Evolutionary conservation across 2,888 invertebrate species (phyloP).

Genomic region (Brenthis daphne): DNA sequence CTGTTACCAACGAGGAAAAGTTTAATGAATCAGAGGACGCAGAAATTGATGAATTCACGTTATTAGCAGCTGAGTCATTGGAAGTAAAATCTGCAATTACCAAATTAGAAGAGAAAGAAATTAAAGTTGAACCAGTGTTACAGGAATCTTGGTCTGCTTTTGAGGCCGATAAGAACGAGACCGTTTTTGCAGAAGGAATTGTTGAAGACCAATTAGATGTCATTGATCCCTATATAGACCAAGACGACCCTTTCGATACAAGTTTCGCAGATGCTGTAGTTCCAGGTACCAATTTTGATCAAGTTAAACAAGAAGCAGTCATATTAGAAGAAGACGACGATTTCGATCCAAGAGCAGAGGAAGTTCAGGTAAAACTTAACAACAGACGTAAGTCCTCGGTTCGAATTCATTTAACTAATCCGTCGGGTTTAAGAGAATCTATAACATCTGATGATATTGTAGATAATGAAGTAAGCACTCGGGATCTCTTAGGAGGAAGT

Average conservation of each 20-base stretch:
- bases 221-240: conserved; percentile 76
- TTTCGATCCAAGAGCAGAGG: conserved; percentile 86
- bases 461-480: conserved; percentile 66
- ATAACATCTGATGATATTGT: conserved; percentile 78
- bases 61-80: conserved; percentile 89
- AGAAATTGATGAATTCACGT: conserved; percentile 89
- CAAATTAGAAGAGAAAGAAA: conserved; percentile 67
- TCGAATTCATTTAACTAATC: conserved; percentile 85
- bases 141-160: conserved; percentile 86
- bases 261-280: conserved; percentile 90
- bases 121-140: conserved; percentile 69
- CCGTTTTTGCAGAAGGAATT: conserved; percentile 72
- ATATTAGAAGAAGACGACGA: conserved; percentile 78
- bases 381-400: conserved; percentile 77
- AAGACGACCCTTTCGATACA: conserved; percentile 93
- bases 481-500: conserved; percentile 89
- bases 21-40: conserved; percentile 73
- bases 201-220: conserved; percentile 75
- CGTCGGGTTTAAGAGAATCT: conserved; percentile 82
- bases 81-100: conserved; percentile 78
- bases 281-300: conserved; percentile 70
- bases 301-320: conserved; percentile 67
- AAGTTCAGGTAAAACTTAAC: conserved; percentile 67
- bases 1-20: conserved; percentile 39
- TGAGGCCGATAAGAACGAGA: conserved; percentile 78